phyloP scores from a whole-genome alignment of 2,797 vertebrate genomes.

The Melanotaenia pygmaea region DNA sequence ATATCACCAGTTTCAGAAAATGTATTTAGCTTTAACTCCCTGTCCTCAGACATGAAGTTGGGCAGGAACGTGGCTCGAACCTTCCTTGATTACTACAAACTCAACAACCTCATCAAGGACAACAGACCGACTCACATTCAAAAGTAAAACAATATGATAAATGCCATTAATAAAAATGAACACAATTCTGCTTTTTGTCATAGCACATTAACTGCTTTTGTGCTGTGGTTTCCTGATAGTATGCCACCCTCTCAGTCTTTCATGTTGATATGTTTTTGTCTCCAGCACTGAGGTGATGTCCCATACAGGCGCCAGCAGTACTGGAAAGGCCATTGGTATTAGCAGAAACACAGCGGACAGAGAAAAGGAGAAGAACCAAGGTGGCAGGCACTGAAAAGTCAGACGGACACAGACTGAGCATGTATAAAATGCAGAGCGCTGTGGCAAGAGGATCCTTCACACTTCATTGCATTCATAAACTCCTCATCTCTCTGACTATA shows the following conservation, averaged over 20 bases:
- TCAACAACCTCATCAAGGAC: slow-evolving; percentile 86
- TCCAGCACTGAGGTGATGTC: slow-evolving; percentile 70
- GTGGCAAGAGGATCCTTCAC: slow-evolving; percentile 69
- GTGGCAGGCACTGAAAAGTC: slow-evolving; percentile 64
- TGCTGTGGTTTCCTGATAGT: slow-evolving; percentile 5
- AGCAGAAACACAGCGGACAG: slow-evolving; percentile 70
- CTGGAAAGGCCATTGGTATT: slow-evolving; percentile 59
- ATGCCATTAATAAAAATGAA: not conserved
- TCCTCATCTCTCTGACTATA: slow-evolving; percentile 63
- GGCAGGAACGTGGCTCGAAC: slow-evolving; percentile 95
- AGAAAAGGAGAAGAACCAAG: slow-evolving; percentile 63
- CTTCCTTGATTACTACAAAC: slow-evolving; percentile 96
- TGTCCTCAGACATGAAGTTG: slow-evolving; percentile 92
- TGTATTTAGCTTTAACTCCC: slow-evolving; percentile 77
- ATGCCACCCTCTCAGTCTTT: not conserved
- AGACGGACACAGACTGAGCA: slow-evolving; percentile 54
- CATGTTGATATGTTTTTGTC: slow-evolving; percentile 39
- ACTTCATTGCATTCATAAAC: slow-evolving; percentile 68
- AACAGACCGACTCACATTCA: slow-evolving; percentile 77
- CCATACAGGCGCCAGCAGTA: slow-evolving; percentile 53
- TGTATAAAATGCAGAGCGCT: slow-evolving; percentile 59
- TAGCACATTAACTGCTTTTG: not conserved
- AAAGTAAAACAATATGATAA: slow-evolving; percentile 64
- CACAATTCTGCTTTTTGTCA: not conserved
- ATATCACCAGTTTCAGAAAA: not conserved